Base-by-base conservation (phyloP, 1,140 invertebrate species). In the Dinothrombium tinctorium region DNA sequence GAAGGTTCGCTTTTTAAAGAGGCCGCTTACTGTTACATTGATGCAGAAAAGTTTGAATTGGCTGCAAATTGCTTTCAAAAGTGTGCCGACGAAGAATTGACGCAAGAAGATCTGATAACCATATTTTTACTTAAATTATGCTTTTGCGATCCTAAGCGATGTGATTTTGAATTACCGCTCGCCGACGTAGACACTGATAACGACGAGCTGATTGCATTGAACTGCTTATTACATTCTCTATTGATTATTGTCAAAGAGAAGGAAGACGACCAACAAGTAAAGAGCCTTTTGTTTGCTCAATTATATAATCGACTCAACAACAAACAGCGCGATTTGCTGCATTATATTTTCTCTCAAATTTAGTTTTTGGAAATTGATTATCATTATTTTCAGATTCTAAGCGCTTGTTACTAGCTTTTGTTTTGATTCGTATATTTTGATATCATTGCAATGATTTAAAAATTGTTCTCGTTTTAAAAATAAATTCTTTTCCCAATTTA, bases 61-160 rank as follows among this genome's bases (percentile, higher is more conserved):
- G 43, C 43, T 0, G 25, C 32, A 17, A 14, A 17, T 17, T 44
- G 43, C 14, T 44, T 21, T 33, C 40, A 25, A 8, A 38, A 44
- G 29, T 21, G 40, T 5, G 28, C 24, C 17, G 36, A 41, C 19
- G 12, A 33, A 6, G 4, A 39, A 5, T 28, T 44, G 11, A 44
- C 21, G 14, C 15, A 33, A 6, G 37, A 44, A 5, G 40, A 46
- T 35, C 36, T 24, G 20, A 32, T 46, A 9, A 44, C 44, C 12
- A 29, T 40, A n/a, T 46, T 42, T 19, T 25, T 46, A 20, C 22
- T 46, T n/a, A 44, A 41, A 9, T 23, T 46, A 8, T 38, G 33
- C 29, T 22, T 37, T 14, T 43, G 38, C 28, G 44, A 46, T 33
- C 21, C 33, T 23, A 17, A 25, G 8, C 45, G 42, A 28, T 43